These are phyloP conservation scores for Hirundichthys speculiger DNA, from an alignment of 2,113 vertebrate species.

Conservation along the genomic window DNA sequence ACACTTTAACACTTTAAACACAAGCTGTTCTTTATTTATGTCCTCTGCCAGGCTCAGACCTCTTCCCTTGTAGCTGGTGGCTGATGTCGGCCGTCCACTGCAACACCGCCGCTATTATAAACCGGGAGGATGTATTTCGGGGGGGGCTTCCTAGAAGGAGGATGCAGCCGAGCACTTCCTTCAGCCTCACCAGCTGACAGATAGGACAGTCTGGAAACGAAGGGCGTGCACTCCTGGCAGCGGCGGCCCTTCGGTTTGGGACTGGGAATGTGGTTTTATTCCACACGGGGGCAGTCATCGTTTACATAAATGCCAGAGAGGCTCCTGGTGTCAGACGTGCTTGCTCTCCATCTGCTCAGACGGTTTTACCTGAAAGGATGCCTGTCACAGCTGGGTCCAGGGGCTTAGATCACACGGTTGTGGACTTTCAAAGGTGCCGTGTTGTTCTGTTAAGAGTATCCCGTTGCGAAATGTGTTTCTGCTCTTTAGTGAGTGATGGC, in stretches of 20 bases:
- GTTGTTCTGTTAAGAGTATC: not conserved
- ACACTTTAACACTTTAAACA: too few species aligned
- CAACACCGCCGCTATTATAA: too few species aligned
- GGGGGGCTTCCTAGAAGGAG: too few species aligned
- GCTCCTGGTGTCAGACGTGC: not conserved
- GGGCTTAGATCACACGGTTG: not conserved
- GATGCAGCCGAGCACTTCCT: too few species aligned
- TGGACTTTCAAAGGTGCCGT: not conserved
- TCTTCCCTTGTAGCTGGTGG: too few species aligned
- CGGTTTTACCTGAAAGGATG: constrained; percentile 2
- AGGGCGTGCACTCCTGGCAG: not conserved
- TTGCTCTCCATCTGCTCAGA: not conserved
- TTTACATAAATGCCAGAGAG: constrained; percentile 45
- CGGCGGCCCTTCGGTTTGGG: not conserved
- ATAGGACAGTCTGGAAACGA: too few species aligned
- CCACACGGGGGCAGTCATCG: constrained; percentile 77
- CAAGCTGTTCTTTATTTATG: too few species aligned
- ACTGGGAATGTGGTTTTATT: constrained; percentile 35
- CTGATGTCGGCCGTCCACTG: too few species aligned
- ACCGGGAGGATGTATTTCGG: too few species aligned
- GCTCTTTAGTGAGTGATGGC: not conserved
- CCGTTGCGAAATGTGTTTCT: not conserved
- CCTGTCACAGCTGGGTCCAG: constrained; percentile 34
- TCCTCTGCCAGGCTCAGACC: too few species aligned
- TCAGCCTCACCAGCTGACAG: too few species aligned